Base-by-base conservation (phyloP, 1,140 invertebrate species). In the Drosophila serrata region DNA sequence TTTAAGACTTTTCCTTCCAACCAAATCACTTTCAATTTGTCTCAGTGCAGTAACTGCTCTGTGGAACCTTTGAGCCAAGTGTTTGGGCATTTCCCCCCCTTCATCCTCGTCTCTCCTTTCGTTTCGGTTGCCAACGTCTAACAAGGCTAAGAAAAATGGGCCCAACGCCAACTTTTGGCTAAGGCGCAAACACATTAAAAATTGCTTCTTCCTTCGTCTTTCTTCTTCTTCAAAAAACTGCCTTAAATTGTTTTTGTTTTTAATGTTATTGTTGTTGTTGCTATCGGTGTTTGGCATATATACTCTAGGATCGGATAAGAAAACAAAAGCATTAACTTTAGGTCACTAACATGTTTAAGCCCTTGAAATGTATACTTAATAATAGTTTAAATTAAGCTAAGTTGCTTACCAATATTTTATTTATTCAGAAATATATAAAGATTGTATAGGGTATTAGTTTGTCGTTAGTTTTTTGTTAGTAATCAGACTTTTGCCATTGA, bases 61-160 rank as follows among this genome's bases (percentile, higher is more conserved):
- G 56, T 76, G 72, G 75, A 88, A 81, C 80, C 82, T 88, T 84
- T 88, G 80, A 69, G 65, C 78, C 82, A 82, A 88, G 76, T 88
- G 77, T 68, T 86, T 76, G 39, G 68, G 77, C 59, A 60, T 56
- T 64, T 51, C 53, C 42, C 68, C 68, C 49, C 29, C 29, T 19
- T 0, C 2, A 6, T 13, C 49, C 17, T 15, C 17, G 12, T 13
- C 31, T 0, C 24, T n/a, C 15, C 42, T 35, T 45, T 59, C 51
- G 65, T 58, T 72, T 73, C 35, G 51, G 42, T 72, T 40, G 33
- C 51, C 56, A 73, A 77, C 73, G 67, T 75, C 88, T 91, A 91
- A 91, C 88, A 91, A 91, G 88, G 78, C 79, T 63, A 91, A 91
- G 88, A 91, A 91, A 91, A 91, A 91, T 91, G 88, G 84, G 85